Evolutionary conservation across 2,888 invertebrate species (phyloP), one percentile per base, ranked within the genome.

Genomic region (Apocheima hispidaria): DNA sequence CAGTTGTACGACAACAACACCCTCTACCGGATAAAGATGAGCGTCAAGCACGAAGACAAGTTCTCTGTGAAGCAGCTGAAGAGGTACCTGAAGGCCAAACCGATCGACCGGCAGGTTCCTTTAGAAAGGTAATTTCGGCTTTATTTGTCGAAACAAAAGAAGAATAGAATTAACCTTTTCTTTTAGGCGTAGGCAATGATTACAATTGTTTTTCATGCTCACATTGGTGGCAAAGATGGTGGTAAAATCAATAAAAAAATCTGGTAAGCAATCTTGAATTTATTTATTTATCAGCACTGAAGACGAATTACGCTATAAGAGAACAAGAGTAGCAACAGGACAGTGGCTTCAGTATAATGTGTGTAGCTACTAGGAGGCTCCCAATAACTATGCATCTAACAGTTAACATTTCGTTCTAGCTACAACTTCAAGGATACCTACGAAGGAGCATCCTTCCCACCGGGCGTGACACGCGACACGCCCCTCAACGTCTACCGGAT

Each of bases 381-480:
- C n/a, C n/a, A n/a, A n/a, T n/a, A n/a, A n/a, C n/a, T n/a, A n/a
- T n/a, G n/a, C n/a, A n/a, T n/a, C n/a, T n/a, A 30, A n/a, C 33
- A 18, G 18, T 7, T 23, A 18, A 0, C 28, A 26, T 50, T 12
- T 33, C n/a, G 21, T 72, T 67, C 2, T 64, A 80, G 80, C 9
- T 57, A 65, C 54, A 73, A 65, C 10, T 88, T 97, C 16, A 93
- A 93, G 69, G 96, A 96, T 9, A 85, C 94, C 0, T 95, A 95
- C 65, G 97, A 97, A 81, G 97, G 96, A 0, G 93, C 95, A 0
- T 84, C 96, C 0, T 96, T 95, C 73, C 96, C 96, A 0, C 87
- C 93, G 0, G 88, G 94, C 50, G 74, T 97, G 38, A 85, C 85
- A 7, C 85, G 89, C 43, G 93, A 90, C 0, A 90, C 88, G 0